Conservation (phyloP, 2,888 invertebrate species). For the Pterostichus niger region DNA sequence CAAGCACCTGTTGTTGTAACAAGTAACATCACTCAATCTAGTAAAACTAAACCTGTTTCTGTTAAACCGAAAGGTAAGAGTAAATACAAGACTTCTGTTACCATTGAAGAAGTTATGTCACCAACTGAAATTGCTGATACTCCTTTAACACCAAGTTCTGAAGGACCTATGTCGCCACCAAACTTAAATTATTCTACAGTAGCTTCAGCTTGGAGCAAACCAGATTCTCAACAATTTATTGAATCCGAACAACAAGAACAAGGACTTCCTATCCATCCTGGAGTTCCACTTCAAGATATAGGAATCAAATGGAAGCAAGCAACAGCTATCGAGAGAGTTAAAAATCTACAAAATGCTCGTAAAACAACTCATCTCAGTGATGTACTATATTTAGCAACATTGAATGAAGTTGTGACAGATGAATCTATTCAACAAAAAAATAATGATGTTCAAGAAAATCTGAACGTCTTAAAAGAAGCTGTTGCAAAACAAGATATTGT, state of each 20-base stretch:
- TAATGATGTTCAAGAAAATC: slow-evolving; percentile 81
- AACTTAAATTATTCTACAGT: slow-evolving; percentile 71
- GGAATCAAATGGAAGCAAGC: slow-evolving; percentile 79
- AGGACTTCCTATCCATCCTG: slow-evolving; percentile 65
- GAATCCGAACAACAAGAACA: slow-evolving; percentile 71
- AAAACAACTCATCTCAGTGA: slow-evolving; percentile 81
- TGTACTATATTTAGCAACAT: slow-evolving; percentile 81
- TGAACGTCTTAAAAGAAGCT: slow-evolving; percentile 81
- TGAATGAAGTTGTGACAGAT: slow-evolving; percentile 80
- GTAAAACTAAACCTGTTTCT: slow-evolving; percentile 68
- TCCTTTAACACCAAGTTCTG: slow-evolving; percentile 78
- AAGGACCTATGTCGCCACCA: slow-evolving; percentile 73
- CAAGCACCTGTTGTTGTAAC: slow-evolving; percentile 32
- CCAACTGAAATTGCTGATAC: slow-evolving; percentile 77
- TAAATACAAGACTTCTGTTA: slow-evolving; percentile 77
- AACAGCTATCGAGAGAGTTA: slow-evolving; percentile 79
- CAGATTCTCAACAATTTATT: slow-evolving; percentile 71
- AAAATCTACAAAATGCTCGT: slow-evolving; percentile 79
- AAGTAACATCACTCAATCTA: slow-evolving; percentile 22
- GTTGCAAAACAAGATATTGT: slow-evolving; percentile 80
- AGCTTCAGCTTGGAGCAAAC: slow-evolving; percentile 70
- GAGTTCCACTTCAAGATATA: slow-evolving; percentile 73
- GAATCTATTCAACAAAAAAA: slow-evolving; percentile 80
- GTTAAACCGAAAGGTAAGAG: slow-evolving; percentile 73
- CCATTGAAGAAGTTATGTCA: slow-evolving; percentile 79